A percentile compares a stretch with the other conserved stretches of the same genome.
phyloP scores from a whole-genome alignment of 2,888 invertebrate genomes.

The Sicus ferrugineus region DNA sequence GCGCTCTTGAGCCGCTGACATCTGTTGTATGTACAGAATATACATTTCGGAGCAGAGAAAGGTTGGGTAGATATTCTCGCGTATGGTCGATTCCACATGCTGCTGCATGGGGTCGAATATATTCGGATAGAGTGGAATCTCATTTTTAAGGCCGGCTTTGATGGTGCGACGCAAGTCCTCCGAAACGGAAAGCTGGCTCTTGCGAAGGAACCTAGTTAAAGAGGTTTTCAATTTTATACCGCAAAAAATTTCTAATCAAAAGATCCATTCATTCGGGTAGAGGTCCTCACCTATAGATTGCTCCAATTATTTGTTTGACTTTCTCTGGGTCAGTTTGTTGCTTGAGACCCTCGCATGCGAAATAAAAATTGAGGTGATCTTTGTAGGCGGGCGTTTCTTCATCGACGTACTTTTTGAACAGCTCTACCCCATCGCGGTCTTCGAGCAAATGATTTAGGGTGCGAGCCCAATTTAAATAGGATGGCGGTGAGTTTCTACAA shows the following conservation, averaged over 20 bases:
- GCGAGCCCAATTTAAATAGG: constrained; percentile 89
- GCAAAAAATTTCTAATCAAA: background rate
- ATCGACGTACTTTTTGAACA: constrained; percentile 84
- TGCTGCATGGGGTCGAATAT: constrained; percentile 87
- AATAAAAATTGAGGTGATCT: constrained; percentile 90
- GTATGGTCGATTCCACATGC: constrained; percentile 82
- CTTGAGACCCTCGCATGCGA: constrained; percentile 88
- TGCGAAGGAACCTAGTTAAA: constrained; percentile 74
- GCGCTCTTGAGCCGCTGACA: constrained; percentile 66
- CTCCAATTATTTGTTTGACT: constrained; percentile 79
- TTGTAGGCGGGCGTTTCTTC: constrained; percentile 81
- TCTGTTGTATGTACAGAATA: constrained; percentile 81
- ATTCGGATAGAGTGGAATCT: constrained; percentile 75
- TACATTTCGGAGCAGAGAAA: constrained; percentile 94
- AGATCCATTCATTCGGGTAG: no score
- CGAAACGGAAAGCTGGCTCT: constrained; percentile 82
- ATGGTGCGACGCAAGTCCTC: constrained; percentile 83
- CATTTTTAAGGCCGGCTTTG: constrained; percentile 76
- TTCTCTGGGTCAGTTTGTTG: constrained; percentile 78
- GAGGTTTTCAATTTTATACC: background rate
- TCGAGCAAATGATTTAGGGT: constrained; percentile 84
- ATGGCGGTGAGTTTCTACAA: constrained; percentile 68
- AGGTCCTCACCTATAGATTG: constrained; percentile 76
- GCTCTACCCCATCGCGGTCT: constrained; percentile 88
- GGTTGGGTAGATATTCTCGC: constrained; percentile 87